Conservation (phyloP, 2,113 vertebrate genomes). For the Leptobrachium ailaonicum region DNA sequence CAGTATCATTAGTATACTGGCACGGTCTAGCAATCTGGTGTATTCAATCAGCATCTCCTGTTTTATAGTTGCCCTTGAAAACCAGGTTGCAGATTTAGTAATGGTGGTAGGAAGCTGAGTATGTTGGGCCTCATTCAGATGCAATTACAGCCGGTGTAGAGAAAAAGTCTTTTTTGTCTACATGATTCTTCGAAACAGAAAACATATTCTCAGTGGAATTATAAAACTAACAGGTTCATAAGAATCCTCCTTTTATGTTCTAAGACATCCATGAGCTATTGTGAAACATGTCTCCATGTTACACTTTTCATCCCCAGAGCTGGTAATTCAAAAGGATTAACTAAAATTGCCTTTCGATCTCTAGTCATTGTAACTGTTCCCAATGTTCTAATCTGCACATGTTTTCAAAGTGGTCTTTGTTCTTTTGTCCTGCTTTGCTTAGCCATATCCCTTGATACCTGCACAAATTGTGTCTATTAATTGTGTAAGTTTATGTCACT, state of each 20-base stretch:
- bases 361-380: not conserved
- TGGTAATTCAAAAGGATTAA: not conserved
- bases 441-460: not conserved
- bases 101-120: too few species aligned
- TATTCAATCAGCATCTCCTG: too few species aligned
- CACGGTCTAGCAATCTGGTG: too few species aligned
- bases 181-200: not conserved
- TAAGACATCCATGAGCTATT: not conserved
- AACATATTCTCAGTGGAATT: not conserved
- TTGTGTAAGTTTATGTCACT: not conserved
- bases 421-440: not conserved
- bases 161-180: not conserved
- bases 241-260: not conserved
- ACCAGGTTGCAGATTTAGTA: too few species aligned
- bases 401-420: not conserved
- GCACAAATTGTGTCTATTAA: not conserved
- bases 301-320: not conserved
- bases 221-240: not conserved
- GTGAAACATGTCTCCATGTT: not conserved
- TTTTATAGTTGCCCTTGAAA: too few species aligned
- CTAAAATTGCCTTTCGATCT: constrained; percentile 8
- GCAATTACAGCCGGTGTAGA: not conserved
- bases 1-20: too few species aligned
- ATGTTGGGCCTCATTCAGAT: too few species aligned
- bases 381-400: not conserved